Percentiles rank a stretch among this genome's conserved stretches.
Conservation (phyloP, 2,888 invertebrate species). For the Leptarthrus brevirostris region DNA sequence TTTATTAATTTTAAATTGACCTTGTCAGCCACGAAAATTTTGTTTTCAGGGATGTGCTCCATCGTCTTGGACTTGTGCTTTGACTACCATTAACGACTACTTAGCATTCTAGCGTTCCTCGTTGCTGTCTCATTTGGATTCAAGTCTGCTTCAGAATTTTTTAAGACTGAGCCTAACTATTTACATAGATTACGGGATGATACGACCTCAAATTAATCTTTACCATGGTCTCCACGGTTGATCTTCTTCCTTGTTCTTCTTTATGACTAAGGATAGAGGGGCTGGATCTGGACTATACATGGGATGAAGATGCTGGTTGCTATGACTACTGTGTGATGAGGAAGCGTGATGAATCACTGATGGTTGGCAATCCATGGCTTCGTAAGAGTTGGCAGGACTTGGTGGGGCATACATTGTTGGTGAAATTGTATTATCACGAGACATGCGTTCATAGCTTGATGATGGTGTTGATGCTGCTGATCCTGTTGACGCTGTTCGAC, state of each 20-base stretch:
- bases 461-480: constrained; percentile 74
- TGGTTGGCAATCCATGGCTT: constrained; percentile 67
- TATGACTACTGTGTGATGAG: constrained; percentile 57
- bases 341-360: constrained; percentile 69
- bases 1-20: neutral
- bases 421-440: constrained; percentile 66
- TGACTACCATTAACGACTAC: constrained; percentile 15
- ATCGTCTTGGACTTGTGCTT: neutral
- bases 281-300: constrained; percentile 58
- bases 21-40: constrained; percentile 28
- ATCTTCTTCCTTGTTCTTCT: constrained; percentile 75
- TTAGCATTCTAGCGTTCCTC: neutral
- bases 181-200: neutral
- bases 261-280: constrained; percentile 80
- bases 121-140: constrained; percentile 32
- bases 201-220: constrained; percentile 48
- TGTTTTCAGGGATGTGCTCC: neutral
- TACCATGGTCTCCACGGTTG: constrained; percentile 88
- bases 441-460: constrained; percentile 65
- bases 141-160: constrained; percentile 29
- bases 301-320: constrained; percentile 33
- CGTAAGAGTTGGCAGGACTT: constrained; percentile 68
- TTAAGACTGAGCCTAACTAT: constrained; percentile 3
- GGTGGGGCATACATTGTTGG: constrained; percentile 72
- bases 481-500: constrained; percentile 78